Base-by-base conservation (phyloP, 2,797 vertebrate species). In the Crocodylus rhombifer region DNA sequence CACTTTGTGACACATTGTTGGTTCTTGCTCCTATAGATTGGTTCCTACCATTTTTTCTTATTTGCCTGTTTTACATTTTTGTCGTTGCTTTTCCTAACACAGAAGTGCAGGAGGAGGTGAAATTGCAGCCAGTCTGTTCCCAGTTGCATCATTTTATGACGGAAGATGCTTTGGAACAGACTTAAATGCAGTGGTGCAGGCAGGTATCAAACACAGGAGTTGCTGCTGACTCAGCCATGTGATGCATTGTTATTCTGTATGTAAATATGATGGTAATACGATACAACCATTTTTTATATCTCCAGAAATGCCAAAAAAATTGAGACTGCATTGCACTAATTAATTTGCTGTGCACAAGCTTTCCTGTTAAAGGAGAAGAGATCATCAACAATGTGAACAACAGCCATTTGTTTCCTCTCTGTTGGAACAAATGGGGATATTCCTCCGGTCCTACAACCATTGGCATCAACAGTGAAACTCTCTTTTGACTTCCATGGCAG, bases 1-100 rank as follows among this genome's bases (percentile, higher is more conserved):
- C 88, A 30, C 84, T 97, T 97, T 97, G 88, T 97, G 95, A 96
- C 89, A 84, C 6, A 2, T 91, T 95, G 92, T 94, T 94, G 94
- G 91, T 97, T 91, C 94, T 33, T 94, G 92, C 94, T 95, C 94
- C 91, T 93, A 86, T 82, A 88, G 77, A 87, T 92, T 73, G 93
- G 95, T 87, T 96, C 89, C 95, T 86, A 82, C 89, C 78, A 11
- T 65, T 90, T 92, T 93, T 87, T 77, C 84, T 86, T 94, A 89
- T 95, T 95, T 93, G 91, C 86, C 90, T 93, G 83, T 87, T 91
- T 28, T 51, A 85, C n/a, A 26, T 78, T 87, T 93, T 96, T 93
- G 88, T 84, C 91, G 91, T 92, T 79, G 78, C 88, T 90, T 94
- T 92, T 85, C 93, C 86, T 71, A 96, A 89, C 42, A 86, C 80